Evolutionary conservation across 92 coral and sea anemone genomes (phyloP).

Genomic region (Parazoanthus darwini): DNA sequence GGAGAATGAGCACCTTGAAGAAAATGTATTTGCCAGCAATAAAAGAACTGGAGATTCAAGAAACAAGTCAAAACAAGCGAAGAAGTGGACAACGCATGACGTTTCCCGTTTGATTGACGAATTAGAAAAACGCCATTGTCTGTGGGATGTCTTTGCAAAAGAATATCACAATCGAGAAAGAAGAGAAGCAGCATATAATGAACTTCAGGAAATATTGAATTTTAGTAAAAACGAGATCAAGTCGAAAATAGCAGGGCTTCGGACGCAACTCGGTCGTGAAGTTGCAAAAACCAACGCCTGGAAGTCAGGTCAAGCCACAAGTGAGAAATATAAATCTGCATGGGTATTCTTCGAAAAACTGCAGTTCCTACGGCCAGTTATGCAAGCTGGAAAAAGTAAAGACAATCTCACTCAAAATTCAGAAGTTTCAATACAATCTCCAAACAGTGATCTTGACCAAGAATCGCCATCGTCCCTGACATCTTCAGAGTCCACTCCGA

Average conservation of each 20-base stretch:
- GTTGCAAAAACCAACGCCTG: constrained; percentile 47
- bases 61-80: neutral
- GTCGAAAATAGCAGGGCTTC: constrained; percentile 46
- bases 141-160: constrained; percentile 29
- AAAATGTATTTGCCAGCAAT: neutral
- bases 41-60: neutral
- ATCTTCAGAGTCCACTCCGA: constrained; percentile 49
- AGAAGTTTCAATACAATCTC: constrained; percentile 9
- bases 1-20: neutral
- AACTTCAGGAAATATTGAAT: constrained; percentile 41
- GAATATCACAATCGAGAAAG: constrained; percentile 26
- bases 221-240: constrained; percentile 39
- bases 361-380: constrained; percentile 43
- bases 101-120: constrained; percentile 34
- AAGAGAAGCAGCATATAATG: constrained; percentile 44
- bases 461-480: constrained; percentile 34
- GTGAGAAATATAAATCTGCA: constrained; percentile 36
- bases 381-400: constrained; percentile 47
- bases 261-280: constrained; percentile 46
- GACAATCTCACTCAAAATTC: constrained; percentile 31
- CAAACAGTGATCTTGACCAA: constrained; percentile 4
- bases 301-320: constrained; percentile 49
- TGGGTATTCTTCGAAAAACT: constrained; percentile 45
- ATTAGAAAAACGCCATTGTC: constrained; percentile 41
- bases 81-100: constrained; percentile 9